A percentile compares a stretch with the other conserved stretches of the same genome.
Conservation (phyloP, 1,140 invertebrate genomes). For the Trichoplusia ni region DNA sequence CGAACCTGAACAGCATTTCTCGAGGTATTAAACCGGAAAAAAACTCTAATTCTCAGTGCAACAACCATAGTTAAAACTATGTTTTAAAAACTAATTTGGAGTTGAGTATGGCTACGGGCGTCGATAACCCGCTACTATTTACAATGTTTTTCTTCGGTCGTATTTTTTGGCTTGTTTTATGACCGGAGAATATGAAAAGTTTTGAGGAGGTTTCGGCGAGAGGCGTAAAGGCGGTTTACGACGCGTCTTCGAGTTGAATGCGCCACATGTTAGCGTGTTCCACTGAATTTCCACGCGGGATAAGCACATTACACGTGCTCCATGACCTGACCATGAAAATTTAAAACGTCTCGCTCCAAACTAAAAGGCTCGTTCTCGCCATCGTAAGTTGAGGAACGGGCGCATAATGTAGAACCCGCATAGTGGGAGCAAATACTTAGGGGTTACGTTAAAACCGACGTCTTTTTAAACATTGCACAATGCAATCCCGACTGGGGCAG, state of each 20-base stretch:
- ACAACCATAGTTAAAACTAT: slow-evolving; percentile 73
- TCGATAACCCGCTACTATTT: slow-evolving; percentile 75
- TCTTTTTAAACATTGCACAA: slow-evolving; percentile 57
- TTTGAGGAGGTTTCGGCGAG: slow-evolving; percentile 75
- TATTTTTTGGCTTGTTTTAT: slow-evolving; percentile 79
- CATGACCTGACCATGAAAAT: slow-evolving; percentile 77
- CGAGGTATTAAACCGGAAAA: slow-evolving; percentile 49
- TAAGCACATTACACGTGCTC: slow-evolving; percentile 73
- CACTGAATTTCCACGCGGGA: slow-evolving; percentile 66
- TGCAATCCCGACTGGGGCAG: slow-evolving; percentile 55
- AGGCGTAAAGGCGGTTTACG: slow-evolving; percentile 80
- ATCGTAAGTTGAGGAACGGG: slow-evolving; percentile 39
- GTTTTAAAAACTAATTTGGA: slow-evolving; percentile 76
- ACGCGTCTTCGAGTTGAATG: slow-evolving; percentile 77
- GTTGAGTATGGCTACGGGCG: slow-evolving; percentile 53
- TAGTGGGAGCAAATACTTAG: slow-evolving; percentile 38
- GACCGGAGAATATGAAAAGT: slow-evolving; percentile 80
- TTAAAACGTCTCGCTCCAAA: slow-evolving; percentile 73
- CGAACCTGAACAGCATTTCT: neutral
- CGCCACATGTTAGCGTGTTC: slow-evolving; percentile 74
- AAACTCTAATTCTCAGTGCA: slow-evolving; percentile 66
- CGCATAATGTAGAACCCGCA: slow-evolving; percentile 39
- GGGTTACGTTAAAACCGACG: slow-evolving; percentile 51
- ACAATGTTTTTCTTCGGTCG: slow-evolving; percentile 80
- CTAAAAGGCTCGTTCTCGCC: slow-evolving; percentile 53